Evolutionary conservation across 1,140 invertebrate species (phyloP).

Genomic region (Grapholita molesta): DNA sequence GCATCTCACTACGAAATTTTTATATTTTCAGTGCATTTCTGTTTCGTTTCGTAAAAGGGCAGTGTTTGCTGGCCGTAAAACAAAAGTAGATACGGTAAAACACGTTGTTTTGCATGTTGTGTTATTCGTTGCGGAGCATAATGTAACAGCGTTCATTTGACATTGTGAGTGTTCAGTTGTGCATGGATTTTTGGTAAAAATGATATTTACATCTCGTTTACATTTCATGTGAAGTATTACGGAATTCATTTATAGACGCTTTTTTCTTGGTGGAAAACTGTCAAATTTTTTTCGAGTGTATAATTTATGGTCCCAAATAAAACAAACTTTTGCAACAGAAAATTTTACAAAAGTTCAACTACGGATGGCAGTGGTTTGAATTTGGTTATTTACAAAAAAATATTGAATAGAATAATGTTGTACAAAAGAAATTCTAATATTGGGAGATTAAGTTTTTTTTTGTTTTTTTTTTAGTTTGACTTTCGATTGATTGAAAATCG

Average conservation of each 20-base stretch:
- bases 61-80: constrained; percentile 44
- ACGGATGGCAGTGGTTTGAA: no score
- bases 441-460: no score
- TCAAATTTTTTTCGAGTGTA: no score
- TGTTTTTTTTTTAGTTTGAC: no score
- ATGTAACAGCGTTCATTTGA: constrained; percentile 10
- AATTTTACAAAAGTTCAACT: no score
- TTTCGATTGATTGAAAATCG: no score
- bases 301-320: no score
- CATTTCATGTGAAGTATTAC: neutral
- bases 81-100: constrained; percentile 32
- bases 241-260: neutral
- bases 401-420: no score
- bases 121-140: constrained; percentile 2
- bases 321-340: no score
- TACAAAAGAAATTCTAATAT: no score
- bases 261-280: neutral
- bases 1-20: constrained; percentile 52
- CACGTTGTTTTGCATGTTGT: constrained; percentile 22
- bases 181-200: neutral
- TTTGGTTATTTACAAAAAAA: no score
- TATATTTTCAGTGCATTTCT: constrained; percentile 60
- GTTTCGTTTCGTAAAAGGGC: constrained; percentile 46
- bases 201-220: neutral
- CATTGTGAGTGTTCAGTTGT: neutral